Base-by-base conservation (phyloP, 1,140 invertebrate genomes). In the Nebria ingens region DNA sequence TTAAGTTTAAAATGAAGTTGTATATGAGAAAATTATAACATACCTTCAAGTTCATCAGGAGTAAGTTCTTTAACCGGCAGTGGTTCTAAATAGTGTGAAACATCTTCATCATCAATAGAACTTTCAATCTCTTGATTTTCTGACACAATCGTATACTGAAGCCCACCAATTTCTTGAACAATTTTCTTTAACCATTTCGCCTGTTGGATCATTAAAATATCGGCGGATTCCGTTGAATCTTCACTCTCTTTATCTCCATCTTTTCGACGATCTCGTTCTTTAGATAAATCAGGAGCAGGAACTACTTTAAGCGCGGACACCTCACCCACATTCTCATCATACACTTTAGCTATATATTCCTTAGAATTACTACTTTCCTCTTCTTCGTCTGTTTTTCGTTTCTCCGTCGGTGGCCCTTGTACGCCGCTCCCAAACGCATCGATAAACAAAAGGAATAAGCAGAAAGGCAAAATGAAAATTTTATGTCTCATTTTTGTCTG, bases 41-140 rank as follows among this genome's bases (percentile, higher is more conserved):
- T 64, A 80, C 80, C 79, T 77, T 84, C 79, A 64, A 76, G 70
- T 62, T 84, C 71, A 64, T 81, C 75, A 6, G 73, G 69, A 40
- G 79, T 78, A 4, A 83, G 62, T 58, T 77, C 76, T 45, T 58
- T 57, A 55, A 76, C 71, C 2, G 71, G 71, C 23, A 74, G 51
- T 20, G 71, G 40, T 17, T 45, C 40, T 45, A 45, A 45, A 4
- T 12, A 4, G 9, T 9, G 69, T n/a, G 72, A 73, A 40, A 76
- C 71, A 55, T 77, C 74, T 49, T 68, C 58, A 56, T 73, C 73
- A 65, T 76, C 61, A 29, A 42, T 53, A 40, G 56, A 56, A 57
- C 52, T 51, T 42, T 62, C 57, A 49, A 57, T 20, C 34, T 64
- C 56, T 45, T 58, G 38, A 52, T n/a, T 59, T 17, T 59, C 55